phyloP scores from a whole-genome alignment of 35 echinoderm and acorn worm genomes.

The Apostichopus japonicus region DNA sequence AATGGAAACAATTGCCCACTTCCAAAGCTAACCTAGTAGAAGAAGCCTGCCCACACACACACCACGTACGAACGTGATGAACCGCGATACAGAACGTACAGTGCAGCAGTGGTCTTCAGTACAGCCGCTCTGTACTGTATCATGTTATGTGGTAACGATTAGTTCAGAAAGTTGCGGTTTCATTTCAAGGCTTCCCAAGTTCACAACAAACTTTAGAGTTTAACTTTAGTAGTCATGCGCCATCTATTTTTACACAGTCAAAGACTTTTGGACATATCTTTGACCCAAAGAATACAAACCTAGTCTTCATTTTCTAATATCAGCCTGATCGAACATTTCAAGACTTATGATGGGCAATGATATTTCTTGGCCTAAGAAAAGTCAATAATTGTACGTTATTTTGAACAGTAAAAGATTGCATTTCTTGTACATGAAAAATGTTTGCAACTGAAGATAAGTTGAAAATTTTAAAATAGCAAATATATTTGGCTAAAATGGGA shows the following conservation, averaged over 20 bases:
- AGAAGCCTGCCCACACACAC: background rate
- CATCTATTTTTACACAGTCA: background rate
- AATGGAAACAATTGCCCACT: background rate
- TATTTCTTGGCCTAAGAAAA: too few relatives aligned
- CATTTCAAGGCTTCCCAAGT: background rate
- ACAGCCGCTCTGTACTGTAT: background rate
- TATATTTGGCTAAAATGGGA: too few relatives aligned
- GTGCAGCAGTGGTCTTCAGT: background rate
- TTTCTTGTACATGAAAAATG: too few relatives aligned
- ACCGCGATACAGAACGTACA: background rate
- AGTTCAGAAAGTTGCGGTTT: conserved; percentile 1
- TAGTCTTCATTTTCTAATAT: too few relatives aligned
- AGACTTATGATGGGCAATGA: too few relatives aligned
- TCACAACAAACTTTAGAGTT: background rate
- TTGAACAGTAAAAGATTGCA: too few relatives aligned
- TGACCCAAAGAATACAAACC: too few relatives aligned
- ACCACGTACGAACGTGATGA: background rate
- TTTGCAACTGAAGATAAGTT: too few relatives aligned
- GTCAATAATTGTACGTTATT: too few relatives aligned
- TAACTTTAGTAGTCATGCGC: background rate
- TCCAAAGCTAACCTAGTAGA: background rate
- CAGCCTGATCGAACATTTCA: too few relatives aligned
- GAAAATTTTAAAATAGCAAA: too few relatives aligned
- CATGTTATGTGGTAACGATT: background rate
- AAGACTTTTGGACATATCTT: too few relatives aligned